Evolutionary conservation across 1,140 invertebrate species (phyloP).

Genomic region (Zaprionus nigranus): DNA sequence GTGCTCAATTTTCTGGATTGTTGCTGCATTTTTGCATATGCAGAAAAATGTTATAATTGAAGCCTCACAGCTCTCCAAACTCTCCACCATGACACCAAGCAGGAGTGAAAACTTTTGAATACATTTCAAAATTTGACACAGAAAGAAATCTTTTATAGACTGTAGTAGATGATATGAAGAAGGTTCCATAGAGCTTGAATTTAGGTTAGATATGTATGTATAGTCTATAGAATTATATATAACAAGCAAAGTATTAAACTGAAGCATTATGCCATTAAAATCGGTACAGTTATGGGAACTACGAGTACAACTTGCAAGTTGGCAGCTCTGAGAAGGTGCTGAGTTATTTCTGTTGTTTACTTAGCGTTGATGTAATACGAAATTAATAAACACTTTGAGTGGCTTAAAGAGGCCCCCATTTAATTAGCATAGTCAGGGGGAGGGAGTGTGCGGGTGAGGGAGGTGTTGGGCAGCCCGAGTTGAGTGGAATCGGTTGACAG

Average conservation of each 20-base stretch:
- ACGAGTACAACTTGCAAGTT: neutral
- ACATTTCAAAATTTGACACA: neutral
- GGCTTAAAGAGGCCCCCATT: conserved; percentile 18
- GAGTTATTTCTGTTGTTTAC: neutral
- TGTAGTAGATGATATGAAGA: neutral
- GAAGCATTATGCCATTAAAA: neutral
- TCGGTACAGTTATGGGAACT: conserved; percentile 4
- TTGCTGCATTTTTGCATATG: conserved; percentile 40
- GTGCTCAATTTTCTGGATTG: conserved; percentile 24
- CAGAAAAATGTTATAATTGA: conserved; percentile 45
- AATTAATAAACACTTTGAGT: conserved; percentile 10
- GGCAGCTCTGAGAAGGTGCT: neutral
- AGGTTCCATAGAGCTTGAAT: too few relatives aligned
- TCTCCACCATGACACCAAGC: neutral
- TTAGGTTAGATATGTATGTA: neutral
- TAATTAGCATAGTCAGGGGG: conserved; percentile 16
- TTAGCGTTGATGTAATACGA: neutral
- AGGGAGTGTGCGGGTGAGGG: neutral
- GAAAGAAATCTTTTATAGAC: too few relatives aligned
- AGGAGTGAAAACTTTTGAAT: neutral
- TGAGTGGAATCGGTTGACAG: conserved; percentile 42
- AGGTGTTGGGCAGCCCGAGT: neutral
- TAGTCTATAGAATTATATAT: too few relatives aligned
- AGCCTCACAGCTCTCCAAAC: conserved; percentile 22
- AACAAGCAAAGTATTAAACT: neutral